Conservation (phyloP, 2,888 invertebrate species). For the Isotomurus palustris region DNA sequence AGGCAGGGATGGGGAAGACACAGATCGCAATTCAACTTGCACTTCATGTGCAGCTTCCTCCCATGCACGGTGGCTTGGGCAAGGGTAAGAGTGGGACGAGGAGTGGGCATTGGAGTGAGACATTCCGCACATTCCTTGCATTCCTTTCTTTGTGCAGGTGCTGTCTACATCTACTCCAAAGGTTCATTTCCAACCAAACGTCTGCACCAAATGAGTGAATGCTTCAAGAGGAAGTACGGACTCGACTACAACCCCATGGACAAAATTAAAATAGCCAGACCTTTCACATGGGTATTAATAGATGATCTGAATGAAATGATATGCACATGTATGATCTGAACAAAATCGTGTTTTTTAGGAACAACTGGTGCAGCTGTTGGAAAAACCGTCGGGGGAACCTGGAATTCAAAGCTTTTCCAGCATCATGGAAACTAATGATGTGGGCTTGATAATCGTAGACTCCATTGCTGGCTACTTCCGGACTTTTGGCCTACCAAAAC, state of each 20-base stretch:
- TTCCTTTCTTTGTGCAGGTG: conserved; percentile 50
- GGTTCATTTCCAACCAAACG: conserved; percentile 68
- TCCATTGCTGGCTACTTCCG: conserved; percentile 69
- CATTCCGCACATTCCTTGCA: conserved; percentile 6
- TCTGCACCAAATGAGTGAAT: conserved; percentile 49
- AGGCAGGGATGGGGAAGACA: conserved; percentile 76
- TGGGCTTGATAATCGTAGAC: conserved; percentile 66
- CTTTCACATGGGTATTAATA: too few species aligned
- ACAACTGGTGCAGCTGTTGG: too few species aligned
- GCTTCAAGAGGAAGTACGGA: conserved; percentile 25
- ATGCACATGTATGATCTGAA: conserved; percentile 46
- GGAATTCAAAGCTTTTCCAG: background rate
- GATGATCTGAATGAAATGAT: conserved; percentile 61
- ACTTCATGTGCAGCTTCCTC: conserved; percentile 60
- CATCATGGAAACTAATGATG: conserved; percentile 48
- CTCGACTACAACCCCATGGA: conserved; percentile 49
- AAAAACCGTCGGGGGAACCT: too few species aligned
- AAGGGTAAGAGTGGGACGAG: conserved; percentile 50
- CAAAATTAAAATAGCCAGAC: too few species aligned
- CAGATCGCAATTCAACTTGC: conserved; percentile 70
- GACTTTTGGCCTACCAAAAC: conserved; percentile 54
- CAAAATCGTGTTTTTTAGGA: too few species aligned
- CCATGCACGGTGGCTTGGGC: conserved; percentile 55
- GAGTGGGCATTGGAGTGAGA: background rate
- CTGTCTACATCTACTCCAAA: conserved; percentile 73